Base-by-base conservation (phyloP, 2,888 invertebrate species). In the Metacarcinus magister region DNA sequence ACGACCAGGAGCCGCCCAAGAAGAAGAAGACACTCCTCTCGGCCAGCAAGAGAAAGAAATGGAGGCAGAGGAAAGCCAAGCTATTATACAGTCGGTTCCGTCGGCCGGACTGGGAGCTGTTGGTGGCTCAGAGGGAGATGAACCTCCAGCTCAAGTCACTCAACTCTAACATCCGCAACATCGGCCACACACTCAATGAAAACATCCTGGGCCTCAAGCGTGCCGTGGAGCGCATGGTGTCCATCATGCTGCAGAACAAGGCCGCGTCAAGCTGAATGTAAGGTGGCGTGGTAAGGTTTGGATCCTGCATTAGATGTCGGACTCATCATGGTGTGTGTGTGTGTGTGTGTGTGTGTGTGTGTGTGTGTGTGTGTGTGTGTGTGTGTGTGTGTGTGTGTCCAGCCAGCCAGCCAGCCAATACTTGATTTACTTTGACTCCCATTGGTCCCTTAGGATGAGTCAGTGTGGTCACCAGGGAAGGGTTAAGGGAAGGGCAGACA, bases 201-300 rank as follows among this genome's bases (percentile, higher is more conserved):
- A 95, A 95, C 93, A 95, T 95, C 90, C 43, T 95, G 48, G 95
- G 95, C n/a, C 90, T 95, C 28, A 95, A 95, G 94, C 93, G 95
- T 28, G 95, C 95, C 2, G 95, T 95, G 32, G 95, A 95, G 90
- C 93, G 95, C n/a, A 95, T 95, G 95, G 95, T 95, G 44, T 89
- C 95, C 32, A 95, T 94, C n/a, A 95, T 95, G 95, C 93, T 95
- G 44, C 95, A 95, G 75, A 95, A 95, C 67, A 95, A 93, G 93
- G 60, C 93, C 60, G 82, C 87, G 32, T 48, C 89, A 13, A 87
- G 87, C 87, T 87, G 87, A 87, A 87, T 87, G 19, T 87, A 39
- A 0, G 28, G 19, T 87, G 87, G 32, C 16, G 13, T 39, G 13
- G 0, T 32, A 13, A 16, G 13, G 39, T 39, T 39, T 39, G 32